Percentiles rank a stretch among this genome's conserved stretches.
phyloP scores from a whole-genome alignment of 2,113 vertebrate genomes.

The Leucopsar rothschildi region DNA sequence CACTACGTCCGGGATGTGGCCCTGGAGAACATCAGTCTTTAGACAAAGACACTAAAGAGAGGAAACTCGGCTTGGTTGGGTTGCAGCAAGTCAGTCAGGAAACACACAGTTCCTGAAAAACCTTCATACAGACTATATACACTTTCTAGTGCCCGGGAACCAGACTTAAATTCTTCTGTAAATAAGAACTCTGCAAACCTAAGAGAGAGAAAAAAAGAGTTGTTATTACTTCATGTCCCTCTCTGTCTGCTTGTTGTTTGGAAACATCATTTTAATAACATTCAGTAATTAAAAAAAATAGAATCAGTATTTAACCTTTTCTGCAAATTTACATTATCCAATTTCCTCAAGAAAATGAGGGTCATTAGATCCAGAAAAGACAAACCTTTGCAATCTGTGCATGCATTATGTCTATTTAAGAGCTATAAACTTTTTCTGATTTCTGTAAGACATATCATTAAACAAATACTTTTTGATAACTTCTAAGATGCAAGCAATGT shows the following conservation, averaged over 20 bases:
- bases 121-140: slow-evolving; percentile 87
- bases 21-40: slow-evolving; percentile 45
- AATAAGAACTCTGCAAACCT: slow-evolving; percentile 92
- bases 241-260: background rate
- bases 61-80: slow-evolving; percentile 87
- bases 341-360: background rate
- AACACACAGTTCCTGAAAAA: slow-evolving; percentile 86
- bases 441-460: background rate
- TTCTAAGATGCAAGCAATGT: background rate
- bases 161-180: slow-evolving; percentile 85
- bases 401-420: background rate
- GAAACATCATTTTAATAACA: background rate
- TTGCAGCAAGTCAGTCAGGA: slow-evolving; percentile 87
- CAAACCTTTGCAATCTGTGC: background rate
- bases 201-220: background rate
- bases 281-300: background rate
- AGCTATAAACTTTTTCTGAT: background rate
- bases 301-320: background rate
- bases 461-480: background rate
- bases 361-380: background rate
- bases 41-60: slow-evolving; percentile 89
- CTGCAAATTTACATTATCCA: background rate
- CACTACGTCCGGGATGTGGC: background rate
- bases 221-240: background rate
- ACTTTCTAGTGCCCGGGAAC: slow-evolving; percentile 79